phyloP scores from a whole-genome alignment of 1,140 invertebrate species.

The Melipona quadrifasciata region DNA sequence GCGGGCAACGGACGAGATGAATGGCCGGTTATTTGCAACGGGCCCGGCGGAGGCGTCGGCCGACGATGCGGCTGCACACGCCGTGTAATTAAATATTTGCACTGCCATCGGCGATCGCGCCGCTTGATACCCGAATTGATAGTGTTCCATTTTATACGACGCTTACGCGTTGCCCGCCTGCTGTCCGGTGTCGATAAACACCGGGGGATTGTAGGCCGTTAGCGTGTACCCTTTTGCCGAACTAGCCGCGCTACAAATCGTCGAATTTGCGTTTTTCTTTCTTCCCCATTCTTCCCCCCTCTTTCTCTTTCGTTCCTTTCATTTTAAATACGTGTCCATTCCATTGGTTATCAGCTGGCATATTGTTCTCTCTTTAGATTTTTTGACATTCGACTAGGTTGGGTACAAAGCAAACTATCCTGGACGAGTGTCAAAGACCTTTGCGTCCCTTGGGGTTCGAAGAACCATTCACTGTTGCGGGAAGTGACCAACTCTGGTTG shows the following conservation, averaged over 20 bases:
- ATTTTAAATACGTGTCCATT: neutral
- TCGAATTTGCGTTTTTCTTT: conserved; percentile 2
- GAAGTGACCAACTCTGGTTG: too few relatives aligned
- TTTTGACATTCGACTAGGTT: too few relatives aligned
- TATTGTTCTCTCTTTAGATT: neutral
- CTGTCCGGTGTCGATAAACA: conserved; percentile 48
- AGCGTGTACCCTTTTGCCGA: conserved; percentile 28
- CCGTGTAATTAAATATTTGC: conserved; percentile 71
- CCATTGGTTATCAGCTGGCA: neutral
- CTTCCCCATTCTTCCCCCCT: neutral
- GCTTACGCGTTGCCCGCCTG: conserved; percentile 18
- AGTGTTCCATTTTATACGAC: conserved; percentile 56
- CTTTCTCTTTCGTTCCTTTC: neutral
- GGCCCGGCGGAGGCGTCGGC: conserved; percentile 17
- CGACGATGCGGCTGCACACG: conserved; percentile 31
- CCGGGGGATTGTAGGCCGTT: conserved; percentile 30
- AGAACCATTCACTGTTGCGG: too few relatives aligned
- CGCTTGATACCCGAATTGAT: conserved; percentile 67
- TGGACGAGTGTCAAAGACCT: neutral
- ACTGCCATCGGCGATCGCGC: conserved; percentile 53
- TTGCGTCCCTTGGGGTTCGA: too few relatives aligned
- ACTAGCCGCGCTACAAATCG: conserved; percentile 8
- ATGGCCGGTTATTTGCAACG: conserved; percentile 34
- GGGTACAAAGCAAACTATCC: neutral
- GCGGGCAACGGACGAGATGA: conserved; percentile 14